Evolutionary conservation across 2,888 invertebrate genomes (phyloP).

Genomic region (Agonopterix arenella): DNA sequence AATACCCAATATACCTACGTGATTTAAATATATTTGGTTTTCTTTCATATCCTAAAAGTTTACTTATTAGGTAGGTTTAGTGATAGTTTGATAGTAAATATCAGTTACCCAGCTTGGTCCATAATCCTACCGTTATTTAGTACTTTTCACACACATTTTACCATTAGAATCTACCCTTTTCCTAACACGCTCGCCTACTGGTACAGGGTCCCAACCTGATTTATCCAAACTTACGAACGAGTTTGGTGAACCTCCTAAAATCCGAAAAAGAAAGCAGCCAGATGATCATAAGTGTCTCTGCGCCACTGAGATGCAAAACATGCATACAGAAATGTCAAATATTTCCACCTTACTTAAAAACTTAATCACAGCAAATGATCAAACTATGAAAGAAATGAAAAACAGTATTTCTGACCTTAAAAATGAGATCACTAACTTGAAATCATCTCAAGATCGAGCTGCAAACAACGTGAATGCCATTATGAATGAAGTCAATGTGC

Average conservation of each 20-base stretch:
- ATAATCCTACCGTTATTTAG: no score
- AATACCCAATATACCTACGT: no score
- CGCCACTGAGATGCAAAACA: not conserved
- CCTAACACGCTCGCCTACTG: conserved; percentile 3
- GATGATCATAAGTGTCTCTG: conserved; percentile 1
- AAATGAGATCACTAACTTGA: conserved; percentile 10
- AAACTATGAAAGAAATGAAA: conserved; percentile 9
- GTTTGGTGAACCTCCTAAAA: not conserved
- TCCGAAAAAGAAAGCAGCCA: conserved; percentile 5
- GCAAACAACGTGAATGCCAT: no score
- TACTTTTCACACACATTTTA: no score
- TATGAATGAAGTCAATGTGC: no score
- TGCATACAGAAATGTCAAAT: conserved; percentile 2
- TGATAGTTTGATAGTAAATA: no score
- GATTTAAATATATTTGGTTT: no score
- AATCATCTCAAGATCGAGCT: not conserved
- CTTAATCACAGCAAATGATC: conserved; percentile 5
- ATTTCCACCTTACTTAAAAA: conserved; percentile 4
- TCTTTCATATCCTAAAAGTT: no score
- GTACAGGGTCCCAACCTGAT: conserved; percentile 4
- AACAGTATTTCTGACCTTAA: conserved; percentile 11
- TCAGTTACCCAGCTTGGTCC: no score
- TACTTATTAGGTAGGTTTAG: no score
- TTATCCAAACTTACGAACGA: conserved; percentile 3
- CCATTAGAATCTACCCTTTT: no score